Evolutionary conservation across 35 echinoderm and acorn worm species (phyloP).

Genomic region (Ophioderma brevispina): DNA sequence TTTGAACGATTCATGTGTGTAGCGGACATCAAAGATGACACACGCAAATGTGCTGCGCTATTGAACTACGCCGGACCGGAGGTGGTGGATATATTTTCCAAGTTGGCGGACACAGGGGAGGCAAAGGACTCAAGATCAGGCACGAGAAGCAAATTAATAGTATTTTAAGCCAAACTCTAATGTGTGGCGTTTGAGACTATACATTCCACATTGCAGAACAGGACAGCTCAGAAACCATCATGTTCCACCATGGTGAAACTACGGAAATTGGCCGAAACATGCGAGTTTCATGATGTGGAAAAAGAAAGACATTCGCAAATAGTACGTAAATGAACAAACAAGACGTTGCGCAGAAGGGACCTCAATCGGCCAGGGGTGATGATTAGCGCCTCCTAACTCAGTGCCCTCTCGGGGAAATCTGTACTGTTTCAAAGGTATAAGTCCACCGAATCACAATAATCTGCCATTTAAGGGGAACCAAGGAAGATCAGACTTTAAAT

Average conservation of each 20-base stretch:
- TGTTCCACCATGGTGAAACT: conserved; percentile 45
- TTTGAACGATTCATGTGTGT: conserved; percentile 50
- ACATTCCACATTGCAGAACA: conserved; percentile 57
- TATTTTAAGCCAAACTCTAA: conserved; percentile 45
- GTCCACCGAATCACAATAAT: too few species aligned
- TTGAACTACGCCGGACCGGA: conserved; percentile 65
- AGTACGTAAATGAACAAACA: conserved; percentile 37
- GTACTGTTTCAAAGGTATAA: too few species aligned
- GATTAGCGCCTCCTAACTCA: too few species aligned
- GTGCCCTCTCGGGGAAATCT: too few species aligned
- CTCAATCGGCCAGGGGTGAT: too few species aligned
- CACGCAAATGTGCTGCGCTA: conserved; percentile 50
- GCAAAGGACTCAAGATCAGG: conserved; percentile 37
- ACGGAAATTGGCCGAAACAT: conserved; percentile 41
- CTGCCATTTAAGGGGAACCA: too few species aligned
- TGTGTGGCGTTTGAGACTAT: conserved; percentile 49
- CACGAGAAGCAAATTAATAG: conserved; percentile 12
- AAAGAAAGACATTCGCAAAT: conserved; percentile 68
- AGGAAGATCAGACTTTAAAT: too few species aligned
- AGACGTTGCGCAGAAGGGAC: conserved; percentile 33
- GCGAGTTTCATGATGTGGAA: conserved; percentile 48
- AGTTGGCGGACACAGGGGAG: conserved; percentile 38
- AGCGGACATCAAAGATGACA: conserved; percentile 39
- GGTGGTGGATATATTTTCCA: conserved; percentile 40
- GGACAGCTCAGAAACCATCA: conserved; percentile 24